Evolutionary conservation across 2,797 vertebrate species (phyloP).

Genomic region (Enteromius radiatus): DNA sequence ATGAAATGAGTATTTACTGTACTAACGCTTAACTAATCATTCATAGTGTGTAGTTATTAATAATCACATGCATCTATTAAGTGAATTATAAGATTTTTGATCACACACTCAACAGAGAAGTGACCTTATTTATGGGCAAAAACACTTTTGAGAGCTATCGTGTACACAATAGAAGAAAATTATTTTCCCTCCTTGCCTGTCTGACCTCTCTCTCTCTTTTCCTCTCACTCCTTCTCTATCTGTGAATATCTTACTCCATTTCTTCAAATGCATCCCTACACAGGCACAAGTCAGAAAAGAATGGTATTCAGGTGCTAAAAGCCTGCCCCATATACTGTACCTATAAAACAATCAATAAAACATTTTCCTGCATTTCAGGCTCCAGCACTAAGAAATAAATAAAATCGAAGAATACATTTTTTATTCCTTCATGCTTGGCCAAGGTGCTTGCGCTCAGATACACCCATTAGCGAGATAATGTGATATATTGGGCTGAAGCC

Average conservation of each 20-base stretch:
- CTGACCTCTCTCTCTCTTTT: constrained; percentile 8
- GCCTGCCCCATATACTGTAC: constrained; percentile 56
- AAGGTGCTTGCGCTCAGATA: constrained; percentile 45
- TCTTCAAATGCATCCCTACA: constrained; percentile 42
- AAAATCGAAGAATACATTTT: constrained; percentile 54
- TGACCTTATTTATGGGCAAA: constrained; percentile 10
- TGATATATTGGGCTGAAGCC: constrained; percentile 39
- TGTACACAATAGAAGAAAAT: background rate
- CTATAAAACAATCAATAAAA: constrained; percentile 74
- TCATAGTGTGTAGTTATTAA: too few species aligned
- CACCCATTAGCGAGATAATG: constrained; percentile 41
- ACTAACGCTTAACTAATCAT: too few species aligned
- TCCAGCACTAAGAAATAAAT: constrained; percentile 62
- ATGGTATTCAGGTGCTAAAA: constrained; percentile 70
- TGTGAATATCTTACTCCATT: constrained; percentile 33
- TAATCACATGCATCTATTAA: background rate
- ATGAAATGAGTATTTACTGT: too few species aligned
- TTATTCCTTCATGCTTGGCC: constrained; percentile 45
- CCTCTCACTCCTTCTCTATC: constrained; percentile 16
- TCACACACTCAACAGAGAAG: background rate
- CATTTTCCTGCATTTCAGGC: constrained; percentile 65
- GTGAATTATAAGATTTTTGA: background rate
- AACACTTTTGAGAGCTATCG: background rate
- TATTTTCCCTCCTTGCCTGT: background rate
- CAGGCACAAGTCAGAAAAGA: constrained; percentile 45